Conservation (phyloP, 2,888 invertebrate species). For the Cerastoderma edule region DNA sequence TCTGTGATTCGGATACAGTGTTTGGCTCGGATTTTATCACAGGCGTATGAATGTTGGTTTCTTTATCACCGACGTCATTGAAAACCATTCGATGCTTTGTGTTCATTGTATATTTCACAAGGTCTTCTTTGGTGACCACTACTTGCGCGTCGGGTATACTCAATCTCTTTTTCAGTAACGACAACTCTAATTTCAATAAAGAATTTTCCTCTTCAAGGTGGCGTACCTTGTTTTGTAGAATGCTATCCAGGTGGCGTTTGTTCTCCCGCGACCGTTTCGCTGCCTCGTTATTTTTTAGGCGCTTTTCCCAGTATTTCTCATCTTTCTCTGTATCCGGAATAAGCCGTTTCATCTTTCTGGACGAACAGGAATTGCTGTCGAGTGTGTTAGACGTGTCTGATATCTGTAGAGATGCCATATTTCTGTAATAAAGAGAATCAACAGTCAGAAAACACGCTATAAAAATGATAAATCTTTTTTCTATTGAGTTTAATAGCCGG, state of each 20-base stretch:
- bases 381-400: not conserved
- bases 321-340: constrained; percentile 72
- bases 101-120: not conserved
- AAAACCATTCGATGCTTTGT: not conserved
- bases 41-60: no score
- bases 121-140: not conserved
- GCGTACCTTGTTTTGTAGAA: constrained; percentile 60
- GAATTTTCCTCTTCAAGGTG: constrained; percentile 72
- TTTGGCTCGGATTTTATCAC: no score
- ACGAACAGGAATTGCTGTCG: not conserved
- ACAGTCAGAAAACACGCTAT: not conserved
- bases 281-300: constrained; percentile 75
- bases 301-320: constrained; percentile 73
- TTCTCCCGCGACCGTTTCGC: constrained; percentile 76
- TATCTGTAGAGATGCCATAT: not conserved
- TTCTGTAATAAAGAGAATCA: not conserved
- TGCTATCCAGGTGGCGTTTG: constrained; percentile 65
- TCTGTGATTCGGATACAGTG: not conserved
- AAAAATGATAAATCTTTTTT: not conserved
- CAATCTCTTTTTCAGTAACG: constrained; percentile 64
- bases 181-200: constrained; percentile 67
- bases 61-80: not conserved
- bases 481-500: not conserved
- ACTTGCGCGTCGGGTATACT: constrained; percentile 57
- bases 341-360: constrained; percentile 52